Evolutionary conservation across 2,888 invertebrate genomes (phyloP).

Genomic region (Dolichopus griseipennis): DNA sequence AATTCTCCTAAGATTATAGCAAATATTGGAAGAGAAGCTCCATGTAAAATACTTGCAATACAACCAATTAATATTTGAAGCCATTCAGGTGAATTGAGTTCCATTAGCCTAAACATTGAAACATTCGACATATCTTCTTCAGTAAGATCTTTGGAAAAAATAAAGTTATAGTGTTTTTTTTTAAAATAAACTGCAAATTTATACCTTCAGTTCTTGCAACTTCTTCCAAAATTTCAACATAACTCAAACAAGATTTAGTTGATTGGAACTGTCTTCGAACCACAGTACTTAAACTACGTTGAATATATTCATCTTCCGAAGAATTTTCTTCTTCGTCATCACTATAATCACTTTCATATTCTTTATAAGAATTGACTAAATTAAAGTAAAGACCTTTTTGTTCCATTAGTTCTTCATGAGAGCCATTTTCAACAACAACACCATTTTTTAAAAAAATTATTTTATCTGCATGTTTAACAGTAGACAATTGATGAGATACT

Average conservation of each 20-base stretch:
- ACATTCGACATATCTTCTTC: slow-evolving; percentile 10
- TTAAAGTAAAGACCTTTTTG: slow-evolving; percentile 53
- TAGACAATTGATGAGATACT: slow-evolving; percentile 59
- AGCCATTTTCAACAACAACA: slow-evolving; percentile 55
- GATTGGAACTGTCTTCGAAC: slow-evolving; percentile 10
- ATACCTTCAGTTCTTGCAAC: not conserved
- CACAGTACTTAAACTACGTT: slow-evolving; percentile 14
- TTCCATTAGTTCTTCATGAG: slow-evolving; percentile 55
- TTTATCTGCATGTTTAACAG: slow-evolving; percentile 56
- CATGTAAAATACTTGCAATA: slow-evolving; percentile 53
- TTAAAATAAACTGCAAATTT: not conserved
- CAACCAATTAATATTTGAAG: slow-evolving; percentile 51
- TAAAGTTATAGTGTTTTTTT: not conserved
- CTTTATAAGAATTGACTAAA: slow-evolving; percentile 51
- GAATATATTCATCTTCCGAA: not conserved
- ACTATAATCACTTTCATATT: not conserved
- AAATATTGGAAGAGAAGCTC: slow-evolving; percentile 58
- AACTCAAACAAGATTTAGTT: not conserved
- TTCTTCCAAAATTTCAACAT: not conserved
- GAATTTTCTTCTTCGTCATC: not conserved
- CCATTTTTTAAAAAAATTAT: slow-evolving; percentile 59
- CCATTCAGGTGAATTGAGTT: slow-evolving; percentile 57
- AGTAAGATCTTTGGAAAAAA: not conserved
- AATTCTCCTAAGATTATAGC: slow-evolving; percentile 64
- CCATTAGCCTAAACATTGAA: slow-evolving; percentile 48